phyloP scores from a whole-genome alignment of 2,888 invertebrate genomes.

The Eupithecia insigniata region DNA sequence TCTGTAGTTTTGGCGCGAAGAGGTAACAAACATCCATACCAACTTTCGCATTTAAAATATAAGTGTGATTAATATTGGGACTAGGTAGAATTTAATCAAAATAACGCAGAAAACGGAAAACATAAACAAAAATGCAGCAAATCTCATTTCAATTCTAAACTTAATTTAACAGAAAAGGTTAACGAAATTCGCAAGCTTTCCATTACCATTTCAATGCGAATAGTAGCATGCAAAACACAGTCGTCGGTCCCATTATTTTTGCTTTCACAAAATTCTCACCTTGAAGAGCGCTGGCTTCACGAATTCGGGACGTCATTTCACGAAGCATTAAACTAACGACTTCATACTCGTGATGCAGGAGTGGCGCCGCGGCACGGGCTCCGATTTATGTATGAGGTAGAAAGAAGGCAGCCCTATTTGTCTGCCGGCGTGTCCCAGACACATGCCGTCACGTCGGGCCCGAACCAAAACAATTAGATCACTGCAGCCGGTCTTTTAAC shows the following conservation, averaged over 20 bases:
- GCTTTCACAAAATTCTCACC: constrained; percentile 41
- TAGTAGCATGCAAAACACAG: constrained; percentile 32
- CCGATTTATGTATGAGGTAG: constrained; percentile 19
- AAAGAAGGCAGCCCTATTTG: constrained; percentile 66
- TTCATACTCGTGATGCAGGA: constrained; percentile 51
- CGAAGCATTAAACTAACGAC: constrained; percentile 60
- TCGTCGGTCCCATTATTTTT: constrained; percentile 29
- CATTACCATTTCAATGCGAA: constrained; percentile 33
- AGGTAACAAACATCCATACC: too few species aligned
- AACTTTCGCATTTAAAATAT: too few species aligned
- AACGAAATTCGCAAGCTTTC: constrained; percentile 33
- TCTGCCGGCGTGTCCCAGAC: constrained; percentile 50
- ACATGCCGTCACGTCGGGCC: constrained; percentile 60
- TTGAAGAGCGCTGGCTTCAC: constrained; percentile 43
- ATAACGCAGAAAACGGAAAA: constrained; percentile 1
- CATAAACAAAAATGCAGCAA: background rate
- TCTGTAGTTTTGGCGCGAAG: too few species aligned
- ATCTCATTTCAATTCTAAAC: constrained; percentile 9
- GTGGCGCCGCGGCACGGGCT: background rate
- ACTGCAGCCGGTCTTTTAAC: constrained; percentile 60
- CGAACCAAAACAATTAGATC: constrained; percentile 74
- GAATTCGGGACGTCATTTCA: constrained; percentile 55
- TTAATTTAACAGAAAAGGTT: constrained; percentile 29
- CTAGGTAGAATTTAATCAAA: background rate
- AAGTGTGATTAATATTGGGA: too few species aligned